Evolutionary conservation across 2,888 invertebrate genomes (phyloP).

Genomic region (Amblyjoppa fuscipennis): DNA sequence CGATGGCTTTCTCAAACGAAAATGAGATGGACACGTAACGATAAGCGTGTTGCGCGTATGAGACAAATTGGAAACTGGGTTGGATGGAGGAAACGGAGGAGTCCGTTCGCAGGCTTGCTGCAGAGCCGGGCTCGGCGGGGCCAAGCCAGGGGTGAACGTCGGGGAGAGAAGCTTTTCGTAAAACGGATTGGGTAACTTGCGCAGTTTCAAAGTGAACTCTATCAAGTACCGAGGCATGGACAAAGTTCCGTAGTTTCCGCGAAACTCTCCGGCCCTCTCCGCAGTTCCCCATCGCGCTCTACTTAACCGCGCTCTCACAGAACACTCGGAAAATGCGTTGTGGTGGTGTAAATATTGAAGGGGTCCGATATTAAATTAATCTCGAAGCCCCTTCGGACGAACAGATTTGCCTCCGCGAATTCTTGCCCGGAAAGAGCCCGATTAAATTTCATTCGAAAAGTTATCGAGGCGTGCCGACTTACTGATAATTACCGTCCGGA

Average conservation of each 20-base stretch:
- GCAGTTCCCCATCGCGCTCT: background rate
- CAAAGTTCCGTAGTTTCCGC: conserved; percentile 31
- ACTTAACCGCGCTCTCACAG: conserved; percentile 15
- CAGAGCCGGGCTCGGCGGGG: conserved; percentile 27
- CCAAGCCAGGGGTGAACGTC: conserved; percentile 18
- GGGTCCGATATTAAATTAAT: conserved; percentile 37
- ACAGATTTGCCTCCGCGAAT: conserved; percentile 3
- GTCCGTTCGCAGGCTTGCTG: conserved; percentile 1
- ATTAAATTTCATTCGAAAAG: background rate
- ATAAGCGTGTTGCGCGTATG: conserved; percentile 41
- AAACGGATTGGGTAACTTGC: conserved; percentile 60
- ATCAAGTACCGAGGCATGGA: conserved; percentile 54
- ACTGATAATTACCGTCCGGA: background rate
- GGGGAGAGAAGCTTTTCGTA: conserved; percentile 41
- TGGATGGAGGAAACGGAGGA: conserved; percentile 6
- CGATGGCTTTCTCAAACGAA: conserved; percentile 27
- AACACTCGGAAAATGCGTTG: conserved; percentile 3
- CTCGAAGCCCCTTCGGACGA: conserved; percentile 6
- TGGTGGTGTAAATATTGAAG: conserved; percentile 31
- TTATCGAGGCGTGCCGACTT: background rate
- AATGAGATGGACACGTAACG: conserved; percentile 19
- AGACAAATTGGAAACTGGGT: conserved; percentile 49
- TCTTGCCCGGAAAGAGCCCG: background rate
- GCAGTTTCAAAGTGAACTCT: conserved; percentile 62
- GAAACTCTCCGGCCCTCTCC: conserved; percentile 27